Percentiles rank a stretch among this genome's conserved stretches.
These are phyloP conservation scores for Gerosis bhagava DNA, from an alignment of 2,888 invertebrate species.

Conservation along the genomic window DNA sequence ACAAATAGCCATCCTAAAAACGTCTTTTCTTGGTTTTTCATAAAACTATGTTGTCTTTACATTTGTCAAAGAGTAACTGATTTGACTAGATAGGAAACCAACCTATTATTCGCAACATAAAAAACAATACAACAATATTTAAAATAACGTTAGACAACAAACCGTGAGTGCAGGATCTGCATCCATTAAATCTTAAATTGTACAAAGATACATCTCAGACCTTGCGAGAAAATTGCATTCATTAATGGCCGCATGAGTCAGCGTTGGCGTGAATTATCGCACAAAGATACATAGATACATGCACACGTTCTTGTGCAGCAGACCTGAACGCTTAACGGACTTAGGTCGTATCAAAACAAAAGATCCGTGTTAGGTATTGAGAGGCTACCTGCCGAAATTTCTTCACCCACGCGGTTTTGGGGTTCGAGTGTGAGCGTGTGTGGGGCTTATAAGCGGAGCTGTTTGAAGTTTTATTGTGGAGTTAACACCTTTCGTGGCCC, in stretches of 20 bases:
- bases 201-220: slow-evolving; percentile 23
- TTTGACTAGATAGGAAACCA: too few species aligned
- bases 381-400: slow-evolving; percentile 73
- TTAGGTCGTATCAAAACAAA: slow-evolving; percentile 45
- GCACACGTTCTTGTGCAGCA: slow-evolving; percentile 29
- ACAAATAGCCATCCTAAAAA: too few species aligned
- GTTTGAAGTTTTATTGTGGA: too few species aligned
- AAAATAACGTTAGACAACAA: slow-evolving; percentile 5
- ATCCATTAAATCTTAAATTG: slow-evolving; percentile 32
- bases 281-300: slow-evolving; percentile 7
- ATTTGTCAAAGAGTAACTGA: too few species aligned
- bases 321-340: slow-evolving; percentile 5
- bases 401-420: slow-evolving; percentile 57
- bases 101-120: too few species aligned
- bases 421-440: slow-evolving; percentile 20
- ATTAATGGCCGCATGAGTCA: slow-evolving; percentile 21
- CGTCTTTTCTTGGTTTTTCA: too few species aligned
- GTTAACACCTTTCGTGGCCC: too few species aligned
- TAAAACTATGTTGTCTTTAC: too few species aligned
- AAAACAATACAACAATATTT: not conserved
- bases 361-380: slow-evolving; percentile 53
- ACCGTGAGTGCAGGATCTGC: slow-evolving; percentile 32
- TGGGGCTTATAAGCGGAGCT: too few species aligned
- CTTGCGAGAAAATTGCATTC: slow-evolving; percentile 26
- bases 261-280: slow-evolving; percentile 14